A percentile compares a stretch with the other conserved stretches of the same genome.
These are phyloP conservation scores for Phrynocephalus guinanensis DNA, from an alignment of 2,797 vertebrate genomes.

Conservation along the genomic window DNA sequence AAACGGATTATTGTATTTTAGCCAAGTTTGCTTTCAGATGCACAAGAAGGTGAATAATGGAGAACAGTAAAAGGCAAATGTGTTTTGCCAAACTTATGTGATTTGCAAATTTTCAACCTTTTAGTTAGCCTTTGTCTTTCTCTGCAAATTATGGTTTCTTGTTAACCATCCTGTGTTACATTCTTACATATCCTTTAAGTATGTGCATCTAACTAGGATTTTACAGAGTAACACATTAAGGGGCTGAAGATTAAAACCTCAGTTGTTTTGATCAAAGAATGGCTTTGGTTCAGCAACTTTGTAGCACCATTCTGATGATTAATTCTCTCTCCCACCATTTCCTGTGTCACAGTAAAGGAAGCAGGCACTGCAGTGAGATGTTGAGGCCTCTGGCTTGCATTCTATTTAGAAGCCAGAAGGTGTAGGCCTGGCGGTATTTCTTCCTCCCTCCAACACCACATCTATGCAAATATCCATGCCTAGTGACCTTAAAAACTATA, in stretches of 20 bases:
- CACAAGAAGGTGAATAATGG: too few species aligned
- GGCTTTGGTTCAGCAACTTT: not conserved
- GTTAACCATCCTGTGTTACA: not conserved
- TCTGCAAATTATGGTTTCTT: not conserved
- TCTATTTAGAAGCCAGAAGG: slow-evolving; percentile 5
- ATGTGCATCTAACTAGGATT: not conserved
- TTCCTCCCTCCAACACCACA: not conserved
- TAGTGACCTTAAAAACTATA: not conserved
- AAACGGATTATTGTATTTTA: too few species aligned
- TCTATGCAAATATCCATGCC: not conserved
- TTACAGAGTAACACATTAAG: not conserved
- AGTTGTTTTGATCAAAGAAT: slow-evolving; percentile 1
- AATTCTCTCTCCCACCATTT: slow-evolving; percentile 28
- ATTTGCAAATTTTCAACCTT: not conserved
- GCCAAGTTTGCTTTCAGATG: too few species aligned
- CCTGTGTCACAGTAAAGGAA: not conserved
- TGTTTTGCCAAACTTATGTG: too few species aligned
- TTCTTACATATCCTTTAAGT: not conserved
- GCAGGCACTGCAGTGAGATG: not conserved
- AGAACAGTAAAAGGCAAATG: too few species aligned
- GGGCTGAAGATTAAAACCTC: not conserved
- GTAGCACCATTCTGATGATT: slow-evolving; percentile 6
- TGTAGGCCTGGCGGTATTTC: not conserved
- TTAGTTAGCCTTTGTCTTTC: not conserved
- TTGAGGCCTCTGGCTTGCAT: slow-evolving; percentile 14